phyloP scores from a whole-genome alignment of 2,797 vertebrate species.

The Momotus momota region DNA sequence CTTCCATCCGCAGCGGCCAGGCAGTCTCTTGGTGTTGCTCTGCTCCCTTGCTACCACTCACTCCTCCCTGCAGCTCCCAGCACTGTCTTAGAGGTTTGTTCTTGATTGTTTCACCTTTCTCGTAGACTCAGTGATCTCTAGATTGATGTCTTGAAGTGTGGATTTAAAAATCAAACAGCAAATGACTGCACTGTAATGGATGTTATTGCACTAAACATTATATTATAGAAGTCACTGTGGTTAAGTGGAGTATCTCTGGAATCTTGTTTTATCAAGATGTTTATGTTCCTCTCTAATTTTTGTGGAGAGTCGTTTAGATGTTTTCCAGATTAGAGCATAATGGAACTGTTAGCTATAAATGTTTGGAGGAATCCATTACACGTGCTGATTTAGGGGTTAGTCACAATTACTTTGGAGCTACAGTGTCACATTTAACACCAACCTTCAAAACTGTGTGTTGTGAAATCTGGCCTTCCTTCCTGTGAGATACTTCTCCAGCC shows the following conservation, averaged over 20 bases:
- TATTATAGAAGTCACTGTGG: slow-evolving; percentile 26
- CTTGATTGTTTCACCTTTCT: slow-evolving; percentile 7
- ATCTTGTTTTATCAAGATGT: slow-evolving; percentile 50
- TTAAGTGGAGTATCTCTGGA: slow-evolving; percentile 44
- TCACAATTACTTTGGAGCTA: slow-evolving; percentile 49
- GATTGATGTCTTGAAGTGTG: neutral
- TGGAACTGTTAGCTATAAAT: slow-evolving; percentile 53
- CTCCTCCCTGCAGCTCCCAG: neutral
- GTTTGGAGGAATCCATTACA: slow-evolving; percentile 50
- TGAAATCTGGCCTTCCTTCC: neutral
- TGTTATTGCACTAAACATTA: neutral
- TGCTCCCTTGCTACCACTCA: neutral
- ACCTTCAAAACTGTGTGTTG: neutral
- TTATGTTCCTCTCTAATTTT: slow-evolving; percentile 64
- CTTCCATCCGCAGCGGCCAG: neutral
- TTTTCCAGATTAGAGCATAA: slow-evolving; percentile 61
- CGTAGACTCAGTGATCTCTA: neutral
- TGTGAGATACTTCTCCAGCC: neutral
- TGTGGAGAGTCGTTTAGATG: slow-evolving; percentile 40
- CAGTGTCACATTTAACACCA: slow-evolving; percentile 47
- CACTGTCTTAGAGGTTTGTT: neutral
- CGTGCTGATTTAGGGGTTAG: slow-evolving; percentile 62
- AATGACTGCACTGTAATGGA: neutral
- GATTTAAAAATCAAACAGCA: slow-evolving; percentile 39
- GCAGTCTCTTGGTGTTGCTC: neutral